phyloP scores from a whole-genome alignment of 1,140 invertebrate genomes.

The Sitophilus oryzae region DNA sequence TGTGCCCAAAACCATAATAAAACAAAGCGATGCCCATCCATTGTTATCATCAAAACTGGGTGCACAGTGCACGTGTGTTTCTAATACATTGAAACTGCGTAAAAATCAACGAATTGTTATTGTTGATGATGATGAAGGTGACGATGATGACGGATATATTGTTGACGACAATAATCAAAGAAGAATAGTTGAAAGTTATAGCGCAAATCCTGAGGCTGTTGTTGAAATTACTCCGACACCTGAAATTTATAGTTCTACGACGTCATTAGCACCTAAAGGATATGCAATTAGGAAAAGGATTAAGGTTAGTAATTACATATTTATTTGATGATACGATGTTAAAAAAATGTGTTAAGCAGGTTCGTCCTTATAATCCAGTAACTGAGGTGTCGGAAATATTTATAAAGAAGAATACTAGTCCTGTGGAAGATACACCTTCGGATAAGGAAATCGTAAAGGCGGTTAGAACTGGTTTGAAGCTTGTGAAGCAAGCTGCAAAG shows the following conservation, averaged over 20 bases:
- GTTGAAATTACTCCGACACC: constrained; percentile 28
- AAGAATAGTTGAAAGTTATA: constrained; percentile 28
- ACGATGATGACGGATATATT: constrained; percentile 36
- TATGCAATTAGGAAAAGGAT: constrained; percentile 15
- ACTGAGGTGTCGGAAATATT: constrained; percentile 12
- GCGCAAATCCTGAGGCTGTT: constrained; percentile 27
- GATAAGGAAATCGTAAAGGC: constrained; percentile 28
- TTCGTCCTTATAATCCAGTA: background rate
- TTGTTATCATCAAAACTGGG: constrained; percentile 63
- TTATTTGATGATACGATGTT: background rate
- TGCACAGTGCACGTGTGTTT: constrained; percentile 66
- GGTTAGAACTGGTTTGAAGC: constrained; percentile 28
- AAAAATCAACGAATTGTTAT: constrained; percentile 40
- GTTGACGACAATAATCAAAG: constrained; percentile 38
- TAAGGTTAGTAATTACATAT: constrained; percentile 2
- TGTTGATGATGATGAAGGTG: constrained; percentile 28
- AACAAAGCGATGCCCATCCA: constrained; percentile 46
- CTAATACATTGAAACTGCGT: constrained; percentile 53
- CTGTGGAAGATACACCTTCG: constrained; percentile 17
- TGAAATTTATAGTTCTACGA: constrained; percentile 25
- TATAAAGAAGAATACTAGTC: constrained; percentile 11
- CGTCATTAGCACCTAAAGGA: constrained; percentile 3
- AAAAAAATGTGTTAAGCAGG: background rate
- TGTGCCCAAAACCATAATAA: constrained; percentile 32
- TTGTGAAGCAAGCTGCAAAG: constrained; percentile 33